phyloP scores from a whole-genome alignment of 2,113 vertebrate species.

The Toxotes jaculatrix region DNA sequence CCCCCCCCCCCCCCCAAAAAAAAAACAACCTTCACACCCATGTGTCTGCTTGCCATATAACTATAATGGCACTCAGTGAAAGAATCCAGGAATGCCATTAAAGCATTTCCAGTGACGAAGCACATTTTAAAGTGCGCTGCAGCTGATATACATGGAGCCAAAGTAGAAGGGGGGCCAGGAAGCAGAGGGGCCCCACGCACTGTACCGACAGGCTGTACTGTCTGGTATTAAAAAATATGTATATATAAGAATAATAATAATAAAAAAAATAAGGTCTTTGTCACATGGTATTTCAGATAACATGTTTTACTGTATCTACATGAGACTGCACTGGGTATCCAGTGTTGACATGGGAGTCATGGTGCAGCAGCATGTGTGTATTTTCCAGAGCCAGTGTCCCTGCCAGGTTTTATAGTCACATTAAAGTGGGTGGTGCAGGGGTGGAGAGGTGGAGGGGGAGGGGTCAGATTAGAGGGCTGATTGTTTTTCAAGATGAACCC shows the following conservation, averaged over 20 bases:
- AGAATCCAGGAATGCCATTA: slow-evolving; percentile 61
- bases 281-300: slow-evolving; percentile 42
- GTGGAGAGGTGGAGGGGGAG: neutral
- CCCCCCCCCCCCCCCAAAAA: neutral
- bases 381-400: slow-evolving; percentile 22
- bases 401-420: slow-evolving; percentile 37
- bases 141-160: slow-evolving; percentile 47
- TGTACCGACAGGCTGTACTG: neutral
- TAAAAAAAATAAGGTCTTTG: slow-evolving; percentile 8
- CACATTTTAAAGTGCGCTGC: slow-evolving; percentile 52
- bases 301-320: slow-evolving; percentile 30
- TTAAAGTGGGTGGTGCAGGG: slow-evolving; percentile 42
- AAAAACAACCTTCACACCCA: neutral
- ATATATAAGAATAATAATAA: neutral
- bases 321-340: slow-evolving; percentile 24
- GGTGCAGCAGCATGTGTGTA: slow-evolving; percentile 30
- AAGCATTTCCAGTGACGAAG: slow-evolving; percentile 63
- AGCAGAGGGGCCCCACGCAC: slow-evolving; percentile 10
- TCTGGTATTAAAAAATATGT: neutral
- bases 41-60: slow-evolving; percentile 33
- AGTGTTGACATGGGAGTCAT: slow-evolving; percentile 50
- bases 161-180: neutral
- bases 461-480: slow-evolving; percentile 4
- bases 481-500: slow-evolving; percentile 45
- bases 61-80: slow-evolving; percentile 40